phyloP scores from a whole-genome alignment of 2,888 invertebrate species.

The Incurvaria masculella region DNA sequence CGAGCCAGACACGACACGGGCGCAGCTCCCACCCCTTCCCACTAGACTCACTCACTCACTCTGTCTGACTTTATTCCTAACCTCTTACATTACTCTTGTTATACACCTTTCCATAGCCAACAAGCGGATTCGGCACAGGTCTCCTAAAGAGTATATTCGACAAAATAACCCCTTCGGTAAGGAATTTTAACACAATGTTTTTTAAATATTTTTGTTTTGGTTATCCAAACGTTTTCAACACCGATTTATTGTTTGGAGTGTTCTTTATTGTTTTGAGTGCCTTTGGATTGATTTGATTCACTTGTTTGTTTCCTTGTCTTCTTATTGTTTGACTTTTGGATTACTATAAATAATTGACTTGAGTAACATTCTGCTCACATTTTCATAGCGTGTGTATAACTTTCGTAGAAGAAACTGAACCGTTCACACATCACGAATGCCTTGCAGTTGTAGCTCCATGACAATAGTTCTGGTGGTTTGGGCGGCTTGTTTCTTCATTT shows the following conservation, averaged over 20 bases:
- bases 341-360: slow-evolving; percentile 8
- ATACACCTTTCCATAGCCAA: slow-evolving; percentile 57
- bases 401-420: no score
- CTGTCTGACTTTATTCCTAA: neutral
- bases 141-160: slow-evolving; percentile 60
- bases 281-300: slow-evolving; percentile 21
- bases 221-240: slow-evolving; percentile 36
- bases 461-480: neutral
- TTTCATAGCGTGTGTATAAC: slow-evolving; percentile 1
- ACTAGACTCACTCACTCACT: neutral
- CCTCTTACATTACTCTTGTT: slow-evolving; percentile 52
- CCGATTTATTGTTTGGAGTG: slow-evolving; percentile 34
- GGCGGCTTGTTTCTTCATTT: neutral
- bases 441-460: neutral
- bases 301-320: slow-evolving; percentile 15
- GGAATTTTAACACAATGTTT: slow-evolving; percentile 47
- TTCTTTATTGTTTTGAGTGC: slow-evolving; percentile 31
- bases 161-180: slow-evolving; percentile 61
- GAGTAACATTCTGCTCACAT: slow-evolving; percentile 4
- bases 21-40: neutral
- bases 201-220: slow-evolving; percentile 29
- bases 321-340: slow-evolving; percentile 19
- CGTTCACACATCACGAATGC: neutral
- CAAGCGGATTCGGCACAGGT: slow-evolving; percentile 58
- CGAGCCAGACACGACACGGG: no score